Evolutionary conservation across 2,888 invertebrate species (phyloP), one percentile per base, ranked within the genome.

Genomic region (Drosophila acutilabella): DNA sequence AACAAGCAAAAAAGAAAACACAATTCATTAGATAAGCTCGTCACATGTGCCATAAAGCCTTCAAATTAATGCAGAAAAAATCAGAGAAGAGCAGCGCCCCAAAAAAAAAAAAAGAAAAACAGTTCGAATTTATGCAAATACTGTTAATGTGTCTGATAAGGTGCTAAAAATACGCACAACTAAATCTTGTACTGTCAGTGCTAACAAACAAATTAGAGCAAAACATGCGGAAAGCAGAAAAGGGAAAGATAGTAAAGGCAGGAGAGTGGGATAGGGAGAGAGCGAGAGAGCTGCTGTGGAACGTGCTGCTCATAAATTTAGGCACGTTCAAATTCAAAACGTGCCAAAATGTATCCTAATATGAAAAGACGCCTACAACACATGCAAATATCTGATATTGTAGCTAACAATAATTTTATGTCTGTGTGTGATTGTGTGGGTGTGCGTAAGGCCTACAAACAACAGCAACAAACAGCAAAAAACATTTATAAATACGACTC

Each of bases 251-350:
- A 44, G 23, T 42, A 45, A 7, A 4, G 23, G 26, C 41, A 10
- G 10, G 6, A 44, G 13, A n/a, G n/a, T n/a, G n/a, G n/a, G n/a
- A n/a, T n/a, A n/a, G n/a, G n/a, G n/a, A 36, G 7, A 45, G 23
- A 0, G 0, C 3, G 8, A 30, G 42, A 47, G 36, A 57, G 40
- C 0, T 6, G 13, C 11, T 13, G 8, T 8, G 16, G 64, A 74
- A 74, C 74, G 80, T 81, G 85, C 70, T 57, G 41, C 59, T 62
- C 75, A 64, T 75, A 88, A 84, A 84, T 78, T 81, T 67, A 41
- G 52, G 53, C 71, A 69, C 70, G 67, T 62, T 74, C 60, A 70
- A 82, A 77, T 71, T 74, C 67, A 67, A 85, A 78, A 77, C 70
- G 68, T 67, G 69, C 68, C 73, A 72, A 73, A 72, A 75, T 68